A percentile compares a stretch with the other conserved stretches of the same genome.
Conservation (phyloP, 2,113 vertebrate species). For the Neolamprologus modestus region DNA sequence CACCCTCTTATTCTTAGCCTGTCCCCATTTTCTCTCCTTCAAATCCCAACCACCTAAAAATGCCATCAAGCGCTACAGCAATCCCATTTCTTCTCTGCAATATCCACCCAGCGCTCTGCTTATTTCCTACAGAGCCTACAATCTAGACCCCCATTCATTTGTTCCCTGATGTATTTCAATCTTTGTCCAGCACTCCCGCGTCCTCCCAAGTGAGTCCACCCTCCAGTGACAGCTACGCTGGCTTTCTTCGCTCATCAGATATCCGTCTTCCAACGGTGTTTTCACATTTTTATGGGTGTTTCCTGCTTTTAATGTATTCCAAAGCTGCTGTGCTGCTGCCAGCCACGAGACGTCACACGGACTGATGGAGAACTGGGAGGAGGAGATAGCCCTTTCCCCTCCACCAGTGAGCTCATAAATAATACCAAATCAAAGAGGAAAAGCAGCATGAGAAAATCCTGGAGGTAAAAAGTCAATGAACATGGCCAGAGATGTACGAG, state of each 20-base stretch:
- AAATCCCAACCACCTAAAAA: slow-evolving; percentile 21
- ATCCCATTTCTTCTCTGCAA: not conserved
- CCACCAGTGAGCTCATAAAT: slow-evolving; percentile 52
- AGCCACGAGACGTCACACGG: slow-evolving; percentile 34
- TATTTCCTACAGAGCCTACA: not conserved
- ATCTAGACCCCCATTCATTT: slow-evolving; percentile 16
- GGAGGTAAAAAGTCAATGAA: slow-evolving; percentile 34
- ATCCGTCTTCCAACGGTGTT: slow-evolving; percentile 4
- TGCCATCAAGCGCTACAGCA: not conserved
- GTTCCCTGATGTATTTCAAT: slow-evolving; percentile 34
- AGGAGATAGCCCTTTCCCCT: slow-evolving; percentile 19
- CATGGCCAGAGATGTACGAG: slow-evolving; percentile 15
- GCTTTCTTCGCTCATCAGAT: slow-evolving; percentile 1
- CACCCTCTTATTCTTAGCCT: slow-evolving; percentile 12
- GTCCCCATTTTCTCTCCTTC: slow-evolving; percentile 2
- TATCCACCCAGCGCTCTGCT: slow-evolving; percentile 1
- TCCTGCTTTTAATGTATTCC: slow-evolving; percentile 44
- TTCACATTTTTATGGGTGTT: slow-evolving; percentile 24
- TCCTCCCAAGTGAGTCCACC: not conserved
- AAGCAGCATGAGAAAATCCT: slow-evolving; percentile 28
- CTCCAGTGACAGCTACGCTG: not conserved
- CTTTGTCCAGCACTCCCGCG: slow-evolving; percentile 16
- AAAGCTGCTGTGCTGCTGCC: slow-evolving; percentile 39
- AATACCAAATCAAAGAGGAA: slow-evolving; percentile 53
- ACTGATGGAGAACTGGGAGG: slow-evolving; percentile 39